Percentiles rank a stretch among this genome's conserved stretches.
Conservation (phyloP, 2,113 vertebrate species). For the Setophaga coronata region DNA sequence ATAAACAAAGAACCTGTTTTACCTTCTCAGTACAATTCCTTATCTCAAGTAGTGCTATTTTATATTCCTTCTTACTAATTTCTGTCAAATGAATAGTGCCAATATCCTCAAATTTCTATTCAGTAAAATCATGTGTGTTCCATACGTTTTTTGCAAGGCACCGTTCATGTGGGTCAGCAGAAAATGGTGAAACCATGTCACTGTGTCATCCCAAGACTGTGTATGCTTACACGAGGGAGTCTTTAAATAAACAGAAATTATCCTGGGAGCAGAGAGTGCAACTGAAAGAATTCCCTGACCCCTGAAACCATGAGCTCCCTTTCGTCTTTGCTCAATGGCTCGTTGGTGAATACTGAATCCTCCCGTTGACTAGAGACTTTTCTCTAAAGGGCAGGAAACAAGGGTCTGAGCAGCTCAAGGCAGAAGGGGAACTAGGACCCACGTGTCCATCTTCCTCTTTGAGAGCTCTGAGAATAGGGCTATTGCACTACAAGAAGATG, state of each 20-base stretch:
- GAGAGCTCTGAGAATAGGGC: neutral
- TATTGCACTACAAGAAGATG: neutral
- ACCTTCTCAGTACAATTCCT: neutral
- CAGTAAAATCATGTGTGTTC: neutral
- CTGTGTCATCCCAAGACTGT: neutral
- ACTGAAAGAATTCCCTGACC: neutral
- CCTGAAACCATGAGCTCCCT: neutral
- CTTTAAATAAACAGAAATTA: neutral
- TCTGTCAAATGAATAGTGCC: neutral
- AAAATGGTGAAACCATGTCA: neutral
- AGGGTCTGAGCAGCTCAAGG: neutral
- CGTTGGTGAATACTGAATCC: neutral
- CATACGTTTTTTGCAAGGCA: neutral
- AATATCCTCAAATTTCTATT: neutral
- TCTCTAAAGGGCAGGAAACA: neutral
- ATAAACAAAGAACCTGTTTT: neutral
- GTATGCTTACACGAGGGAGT: neutral
- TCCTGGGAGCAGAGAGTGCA: neutral
- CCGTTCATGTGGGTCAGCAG: accelerated
- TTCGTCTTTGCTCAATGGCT: neutral
- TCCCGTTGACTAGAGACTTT: neutral
- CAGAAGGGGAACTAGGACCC: slow-evolving; percentile 10
- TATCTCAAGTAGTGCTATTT: neutral
- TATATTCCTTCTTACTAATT: neutral
- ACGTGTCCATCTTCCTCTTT: neutral